Evolutionary conservation across 2,113 vertebrate genomes (phyloP).

Genomic region (Poeciliopsis retropinna): DNA sequence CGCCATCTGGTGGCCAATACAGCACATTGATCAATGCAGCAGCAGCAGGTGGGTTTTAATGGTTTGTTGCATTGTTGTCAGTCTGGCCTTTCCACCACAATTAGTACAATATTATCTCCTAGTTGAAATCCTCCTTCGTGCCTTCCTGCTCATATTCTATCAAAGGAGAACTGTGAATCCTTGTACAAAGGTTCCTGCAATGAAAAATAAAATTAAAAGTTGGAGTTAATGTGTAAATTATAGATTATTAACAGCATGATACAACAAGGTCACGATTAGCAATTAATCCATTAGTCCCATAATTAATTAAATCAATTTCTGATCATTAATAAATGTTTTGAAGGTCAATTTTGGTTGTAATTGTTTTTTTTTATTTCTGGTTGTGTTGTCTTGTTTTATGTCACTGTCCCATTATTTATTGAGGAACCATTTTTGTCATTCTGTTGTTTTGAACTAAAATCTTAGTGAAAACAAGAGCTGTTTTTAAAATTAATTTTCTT

Average conservation of each 20-base stretch:
- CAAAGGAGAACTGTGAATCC: slow-evolving; percentile 28
- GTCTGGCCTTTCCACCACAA: neutral
- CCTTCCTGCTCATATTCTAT: slow-evolving; percentile 9
- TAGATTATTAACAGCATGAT: neutral
- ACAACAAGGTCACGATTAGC: neutral
- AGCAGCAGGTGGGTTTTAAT: neutral
- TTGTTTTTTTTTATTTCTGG: too few relatives aligned
- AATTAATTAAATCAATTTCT: too few relatives aligned
- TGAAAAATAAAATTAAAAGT: neutral
- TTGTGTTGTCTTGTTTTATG: too few relatives aligned
- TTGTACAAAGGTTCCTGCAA: slow-evolving; percentile 63
- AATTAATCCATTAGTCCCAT: too few relatives aligned
- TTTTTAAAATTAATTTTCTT: too few relatives aligned
- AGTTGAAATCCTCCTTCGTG: neutral
- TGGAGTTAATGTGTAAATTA: neutral
- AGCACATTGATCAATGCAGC: neutral
- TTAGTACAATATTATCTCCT: neutral
- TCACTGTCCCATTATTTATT: too few relatives aligned
- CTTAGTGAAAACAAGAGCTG: too few relatives aligned
- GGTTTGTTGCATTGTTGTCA: neutral
- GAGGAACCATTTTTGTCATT: too few relatives aligned
- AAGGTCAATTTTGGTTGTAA: too few relatives aligned
- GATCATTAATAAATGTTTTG: too few relatives aligned
- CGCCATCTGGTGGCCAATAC: slow-evolving; percentile 45
- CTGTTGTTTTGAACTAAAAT: too few relatives aligned